These are phyloP conservation scores for Mionectes olivaceus DNA, from an alignment of 2,797 vertebrate species.

Conservation along the genomic window DNA sequence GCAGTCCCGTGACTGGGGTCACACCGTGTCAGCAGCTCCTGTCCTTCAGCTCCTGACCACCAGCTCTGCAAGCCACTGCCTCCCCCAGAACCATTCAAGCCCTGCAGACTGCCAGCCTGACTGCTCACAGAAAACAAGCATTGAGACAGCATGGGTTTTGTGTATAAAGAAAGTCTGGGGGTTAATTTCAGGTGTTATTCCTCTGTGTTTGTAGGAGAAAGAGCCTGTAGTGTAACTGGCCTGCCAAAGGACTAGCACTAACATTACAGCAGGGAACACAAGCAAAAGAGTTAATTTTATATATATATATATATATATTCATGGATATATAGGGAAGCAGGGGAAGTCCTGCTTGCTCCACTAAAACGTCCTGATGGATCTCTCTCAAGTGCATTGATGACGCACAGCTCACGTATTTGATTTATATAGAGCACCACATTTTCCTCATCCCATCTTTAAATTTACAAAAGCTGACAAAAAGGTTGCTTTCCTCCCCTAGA, in stretches of 20 bases:
- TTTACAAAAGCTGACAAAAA: neutral
- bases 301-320: neutral
- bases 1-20: neutral
- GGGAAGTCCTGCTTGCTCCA: neutral
- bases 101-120: neutral
- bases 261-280: rapidly evolving
- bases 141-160: neutral
- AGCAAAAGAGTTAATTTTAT: neutral
- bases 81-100: neutral
- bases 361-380: neutral
- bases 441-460: neutral
- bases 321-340: neutral
- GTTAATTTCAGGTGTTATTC: neutral
- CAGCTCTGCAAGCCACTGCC: neutral
- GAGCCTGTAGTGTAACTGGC: neutral
- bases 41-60: neutral
- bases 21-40: neutral
- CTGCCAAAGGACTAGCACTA: neutral
- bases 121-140: neutral
- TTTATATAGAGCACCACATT: neutral
- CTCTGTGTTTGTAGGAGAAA: neutral
- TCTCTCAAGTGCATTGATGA: neutral
- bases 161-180: neutral
- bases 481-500: neutral
- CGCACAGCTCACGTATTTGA: neutral